Evolutionary conservation across 2,797 vertebrate species (phyloP), one percentile per base, ranked within the genome.

Genomic region (Takifugu rubripes): DNA sequence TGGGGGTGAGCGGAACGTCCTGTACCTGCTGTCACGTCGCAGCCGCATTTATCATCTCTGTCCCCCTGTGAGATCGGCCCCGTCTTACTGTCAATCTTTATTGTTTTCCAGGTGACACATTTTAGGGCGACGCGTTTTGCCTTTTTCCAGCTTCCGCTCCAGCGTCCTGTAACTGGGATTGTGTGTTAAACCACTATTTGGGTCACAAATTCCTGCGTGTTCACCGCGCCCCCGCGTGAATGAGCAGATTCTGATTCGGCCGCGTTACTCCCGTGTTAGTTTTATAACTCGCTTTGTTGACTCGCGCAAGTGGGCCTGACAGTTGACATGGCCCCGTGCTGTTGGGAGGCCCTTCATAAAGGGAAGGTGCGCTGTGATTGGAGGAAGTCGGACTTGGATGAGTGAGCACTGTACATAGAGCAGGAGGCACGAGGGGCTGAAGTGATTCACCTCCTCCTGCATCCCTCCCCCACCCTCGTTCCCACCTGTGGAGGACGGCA

Each of bases 361-460:
- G 64, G 61, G 74, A 64, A 15, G 33, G 59, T 44, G 61, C 49
- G 33, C 59, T 76, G 63, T 81, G 81, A 88, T 88, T 87, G 86
- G 85, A 66, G 50, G 66, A 79, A 8, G 15, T 58, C 49, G 36
- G 72, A 47, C 58, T 74, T 61, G 77, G 75, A 84, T 88, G 83
- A 83, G 83, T 86, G 79, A 87, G 70, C 75, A 82, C 76, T 77
- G 78, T 76, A 80, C 84, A 81, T 75, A 81, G 72, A 81, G 66
- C 78, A 78, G 69, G 71, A 75, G 74, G 78, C 71, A 79, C 58
- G 64, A 77, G 72, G 61, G 63, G 66, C 53, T 67, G 58, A 54
- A 40, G 51, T 25, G 65, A 58, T 56, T 69, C 21, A 14, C 55
- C 65, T 55, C 65, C 33, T 29, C 47, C 8, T 2, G 24, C 56